Evolutionary conservation across 30 jellyfish, hydroid and myxozoan species (phyloP), one percentile per base, ranked within the genome.

Genomic region (Pseudorhiza aurosa): DNA sequence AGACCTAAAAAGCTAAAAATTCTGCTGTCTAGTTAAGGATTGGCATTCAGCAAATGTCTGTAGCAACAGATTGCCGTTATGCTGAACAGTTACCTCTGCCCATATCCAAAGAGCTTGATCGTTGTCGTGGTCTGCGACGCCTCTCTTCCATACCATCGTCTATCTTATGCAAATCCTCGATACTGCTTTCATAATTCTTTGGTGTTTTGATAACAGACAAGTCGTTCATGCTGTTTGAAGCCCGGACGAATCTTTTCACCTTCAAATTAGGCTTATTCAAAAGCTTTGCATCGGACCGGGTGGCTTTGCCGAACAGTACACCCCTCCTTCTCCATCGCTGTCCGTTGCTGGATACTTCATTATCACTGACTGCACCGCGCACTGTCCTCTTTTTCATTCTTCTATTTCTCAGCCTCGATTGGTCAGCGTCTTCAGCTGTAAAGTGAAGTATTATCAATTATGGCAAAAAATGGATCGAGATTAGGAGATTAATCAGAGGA

Each of bases 51-150:
- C n/a, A n/a, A n/a, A n/a, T n/a, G n/a, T n/a, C n/a, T n/a, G n/a
- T n/a, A n/a, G n/a, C n/a, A n/a, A n/a, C n/a, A n/a, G n/a, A n/a
- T n/a, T n/a, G n/a, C n/a, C n/a, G n/a, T n/a, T n/a, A n/a, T n/a
- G n/a, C n/a, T n/a, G n/a, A n/a, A n/a, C n/a, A n/a, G n/a, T 58
- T 24, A 87, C 96, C 96, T 77, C 96, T 69, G 10, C 96, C 96
- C 89, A 77, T 77, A 46, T 87, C 96, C 78, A 87, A 42, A 2
- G 96, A 87, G 36, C 96, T 87, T 57, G 96, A 87, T 42, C 96
- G 53, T 37, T 87, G 96, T 39, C 96, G 35, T 11, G 75, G 82
- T 28, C 84, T 59, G 0, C 49, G 75, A 0, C 24, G 75, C 35
- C 84, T 31, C n/a, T 51, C 62, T 33, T 67, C 88, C 26, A 58